Percentiles rank a stretch among this genome's conserved stretches.
phyloP scores from a whole-genome alignment of 2,888 invertebrate genomes.

The Subacronicta megacephala region DNA sequence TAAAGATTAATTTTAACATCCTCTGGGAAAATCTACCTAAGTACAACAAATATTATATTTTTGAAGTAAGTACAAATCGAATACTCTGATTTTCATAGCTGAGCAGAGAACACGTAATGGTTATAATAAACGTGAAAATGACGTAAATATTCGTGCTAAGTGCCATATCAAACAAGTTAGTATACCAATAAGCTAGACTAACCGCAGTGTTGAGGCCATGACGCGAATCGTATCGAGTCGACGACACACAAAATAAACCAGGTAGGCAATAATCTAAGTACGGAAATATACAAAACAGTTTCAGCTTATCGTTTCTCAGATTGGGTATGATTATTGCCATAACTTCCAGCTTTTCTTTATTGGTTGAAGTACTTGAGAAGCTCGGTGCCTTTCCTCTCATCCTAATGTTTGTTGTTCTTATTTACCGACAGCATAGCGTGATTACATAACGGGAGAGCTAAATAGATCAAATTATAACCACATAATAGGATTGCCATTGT shows the following conservation, averaged over 20 bases:
- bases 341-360: too few species aligned
- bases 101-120: constrained; percentile 1
- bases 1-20: too few species aligned
- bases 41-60: background rate
- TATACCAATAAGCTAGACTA: constrained; percentile 8
- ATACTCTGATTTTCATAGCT: background rate
- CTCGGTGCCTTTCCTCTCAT: too few species aligned
- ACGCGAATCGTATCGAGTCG: constrained; percentile 1
- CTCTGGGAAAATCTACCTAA: too few species aligned
- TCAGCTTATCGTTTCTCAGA: too few species aligned
- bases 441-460: too few species aligned
- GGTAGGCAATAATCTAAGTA: background rate
- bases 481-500: too few species aligned
- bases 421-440: too few species aligned
- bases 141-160: constrained; percentile 11
- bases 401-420: too few species aligned
- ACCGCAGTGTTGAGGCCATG: background rate
- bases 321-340: too few species aligned
- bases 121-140: constrained; percentile 7
- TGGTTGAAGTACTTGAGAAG: too few species aligned
- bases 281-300: background rate
- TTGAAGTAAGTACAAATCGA: background rate
- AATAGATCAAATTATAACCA: too few species aligned
- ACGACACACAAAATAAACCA: constrained; percentile 4
- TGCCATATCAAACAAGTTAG: constrained; percentile 11